Percentiles rank a stretch among this genome's conserved stretches.
Evolutionary conservation across 2,888 invertebrate species (phyloP).

Genomic region (Yponomeuta cagnagella): DNA sequence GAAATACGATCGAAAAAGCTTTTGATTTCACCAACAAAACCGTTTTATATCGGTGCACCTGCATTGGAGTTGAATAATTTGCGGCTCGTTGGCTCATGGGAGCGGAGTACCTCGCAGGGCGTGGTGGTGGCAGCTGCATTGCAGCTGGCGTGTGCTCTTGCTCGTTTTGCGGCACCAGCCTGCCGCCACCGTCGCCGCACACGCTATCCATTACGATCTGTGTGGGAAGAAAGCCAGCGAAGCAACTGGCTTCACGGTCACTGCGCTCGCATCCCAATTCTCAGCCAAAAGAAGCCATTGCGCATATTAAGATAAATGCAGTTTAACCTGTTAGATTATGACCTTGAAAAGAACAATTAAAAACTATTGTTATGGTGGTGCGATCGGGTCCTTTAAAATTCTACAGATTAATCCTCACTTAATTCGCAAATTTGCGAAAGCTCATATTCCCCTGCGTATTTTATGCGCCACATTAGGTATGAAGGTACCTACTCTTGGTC

Average conservation of each 20-base stretch:
- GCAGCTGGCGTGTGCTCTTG: slow-evolving; percentile 65
- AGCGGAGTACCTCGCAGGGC: slow-evolving; percentile 20
- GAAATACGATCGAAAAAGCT: not conserved
- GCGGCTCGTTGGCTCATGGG: not conserved
- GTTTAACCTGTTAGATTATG: not conserved
- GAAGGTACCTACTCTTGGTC: slow-evolving; percentile 26
- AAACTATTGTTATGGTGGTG: too few relatives aligned
- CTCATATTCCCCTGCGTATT: not conserved
- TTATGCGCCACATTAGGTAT: not conserved
- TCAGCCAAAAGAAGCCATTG: not conserved
- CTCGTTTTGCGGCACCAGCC: slow-evolving; percentile 49
- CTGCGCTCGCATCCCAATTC: slow-evolving; percentile 7
- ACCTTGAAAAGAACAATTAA: too few relatives aligned
- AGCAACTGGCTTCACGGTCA: slow-evolving; percentile 16
- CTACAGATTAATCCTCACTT: not conserved
- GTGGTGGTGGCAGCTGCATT: slow-evolving; percentile 54
- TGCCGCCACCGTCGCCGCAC: slow-evolving; percentile 11
- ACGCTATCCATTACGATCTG: slow-evolving; percentile 16
- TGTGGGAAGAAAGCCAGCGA: slow-evolving; percentile 18
- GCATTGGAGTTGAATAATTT: slow-evolving; percentile 6
- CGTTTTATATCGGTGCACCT: not conserved
- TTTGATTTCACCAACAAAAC: not conserved
- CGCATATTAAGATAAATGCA: not conserved
- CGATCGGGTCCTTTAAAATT: too few relatives aligned
- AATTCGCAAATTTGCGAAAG: not conserved